Evolutionary conservation across 2,888 invertebrate genomes (phyloP), one percentile per base, ranked within the genome.

Genomic region (Dynastes grantii): DNA sequence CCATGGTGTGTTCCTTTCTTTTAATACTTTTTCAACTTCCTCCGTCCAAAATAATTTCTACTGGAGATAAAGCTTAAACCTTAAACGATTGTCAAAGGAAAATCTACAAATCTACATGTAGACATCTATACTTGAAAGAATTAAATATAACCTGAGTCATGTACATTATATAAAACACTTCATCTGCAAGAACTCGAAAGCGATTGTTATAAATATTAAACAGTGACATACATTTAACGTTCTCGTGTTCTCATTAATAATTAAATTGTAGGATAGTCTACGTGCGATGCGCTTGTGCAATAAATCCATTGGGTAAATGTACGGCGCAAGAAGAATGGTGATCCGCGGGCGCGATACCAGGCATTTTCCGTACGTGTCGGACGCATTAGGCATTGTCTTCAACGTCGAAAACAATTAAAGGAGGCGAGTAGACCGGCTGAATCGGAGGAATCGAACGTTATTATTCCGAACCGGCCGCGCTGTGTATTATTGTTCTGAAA

Each of bases 261-360:
- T 76, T 76, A 76, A 76, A 76, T 76, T 76, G 76, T 67, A 76
- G 76, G 76, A 76, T 76, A 76, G 76, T 76, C 76, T 53, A 67
- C 53, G 40, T 67, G 65, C 65, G 22, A 45, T 37, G 45, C n/a
- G 55, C 55, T 76, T 76, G 67, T 64, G 76, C 76, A 76, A 76
- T 55, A 68, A 76, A 64, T 58, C 67, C 45, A 51, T 76, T 68
- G 68, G 45, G n/a, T 65, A 65, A 37, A 37, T 16, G n/a, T 65
- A 53, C 53, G 45, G 45, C 45, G 32, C 40, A n/a, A 65, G 65
- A 55, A 70, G 70, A 68, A 68, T 49, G 67, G 6, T 45, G 67
- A 68, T 68, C 16, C 13, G 29, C 27, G 11, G 29, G n/a, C 16
- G 16, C 16, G 53, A 53, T 53, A 53, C 13, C 11, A n/a, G 40